Evolutionary conservation across 2,888 invertebrate species (phyloP), one percentile per base, ranked within the genome.

Genomic region (Drosophila neonasuta): DNA sequence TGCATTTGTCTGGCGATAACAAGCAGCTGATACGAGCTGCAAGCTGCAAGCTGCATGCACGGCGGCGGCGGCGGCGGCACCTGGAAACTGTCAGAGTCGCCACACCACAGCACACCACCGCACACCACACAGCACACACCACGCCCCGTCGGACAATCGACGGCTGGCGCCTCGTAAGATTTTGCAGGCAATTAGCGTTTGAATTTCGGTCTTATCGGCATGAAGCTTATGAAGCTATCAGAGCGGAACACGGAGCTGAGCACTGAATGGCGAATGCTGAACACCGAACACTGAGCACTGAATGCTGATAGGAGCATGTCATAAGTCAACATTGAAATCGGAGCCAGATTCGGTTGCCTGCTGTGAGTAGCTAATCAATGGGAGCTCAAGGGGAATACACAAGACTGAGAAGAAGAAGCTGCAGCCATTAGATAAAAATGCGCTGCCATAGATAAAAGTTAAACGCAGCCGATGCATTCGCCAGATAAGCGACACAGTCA

Each of bases 1-100:
- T 86, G 88, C 87, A 85, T 85, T 85, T 86, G 84, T 85, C 79
- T 86, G 79, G 74, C 88, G 84, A 85, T 85, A 85, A 85, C 86
- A 87, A 75, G 81, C 73, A 63, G 75, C 82, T 75, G 87, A 84
- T 84, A 86, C 10, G 32, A 32, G 17, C n/a, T 30, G 42, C 32
- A 32, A 32, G 50, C 57, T 39, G 49, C 39, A 8, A 32, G 50
- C 57, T 39, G 49, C 39, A 8, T 24, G 24, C 24, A 6, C 24
- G 2, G 15, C 60, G 11, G n/a, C 36, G 34, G 32, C n/a, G 9
- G 32, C n/a, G 9, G 29, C 34, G 63, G 65, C 79, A 79, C 76
- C 80, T 77, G 73, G 74, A 63, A 68, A 63, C 73, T 51, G 69
- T 60, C 69, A 55, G 44, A 62, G 66, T 45, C 59, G 46, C 57